Base-by-base conservation (phyloP, 2,113 vertebrate species). In the Xyrauchen texanus region DNA sequence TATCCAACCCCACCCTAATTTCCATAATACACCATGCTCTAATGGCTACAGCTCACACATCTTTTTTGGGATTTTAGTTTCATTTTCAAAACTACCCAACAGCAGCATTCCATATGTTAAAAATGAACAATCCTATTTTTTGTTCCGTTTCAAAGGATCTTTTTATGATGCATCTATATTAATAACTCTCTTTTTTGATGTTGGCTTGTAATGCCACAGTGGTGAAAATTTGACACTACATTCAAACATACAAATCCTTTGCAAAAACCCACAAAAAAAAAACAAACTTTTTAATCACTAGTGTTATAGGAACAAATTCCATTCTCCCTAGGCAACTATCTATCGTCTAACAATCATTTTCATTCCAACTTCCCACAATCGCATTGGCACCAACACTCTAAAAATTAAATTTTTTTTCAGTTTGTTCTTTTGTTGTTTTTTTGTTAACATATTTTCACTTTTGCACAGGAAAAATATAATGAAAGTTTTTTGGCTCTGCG, bases 21-120 rank as follows among this genome's bases (percentile, higher is more conserved):
- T 67, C 44, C 62, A 80, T 67, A 52, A 69, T 63, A 76, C 84
- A 77, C 75, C 69, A 70, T 55, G 81, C 60, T 69, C 64, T 66
- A n/a, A 65, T 61, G 68, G 82, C 80, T 85, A 86, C 83, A 87
- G 47, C 55, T 44, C 70, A 46, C 58, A 46, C 60, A 60, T 4
- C 21, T 34, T 34, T 34, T 34, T 34, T 1, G 21, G 21, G 21
- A 34, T 68, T 52, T 49, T 51, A 62, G 12, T 34, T 34, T 34
- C 21, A 34, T 34, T 21, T 68, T 79, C 13, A n/a, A 79, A 86
- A 80, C 68, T n/a, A 81, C 55, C 82, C 60, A 85, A 71, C 74
- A 87, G 86, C 89, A 89, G 88, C 87, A 86, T 86, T 90, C 84
- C 88, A 90, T 86, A 89, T 80, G 77, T 85, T 85, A 75, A 77